Evolutionary conservation across 2,888 invertebrate species (phyloP).

Genomic region (Sympetrum striolatum): DNA sequence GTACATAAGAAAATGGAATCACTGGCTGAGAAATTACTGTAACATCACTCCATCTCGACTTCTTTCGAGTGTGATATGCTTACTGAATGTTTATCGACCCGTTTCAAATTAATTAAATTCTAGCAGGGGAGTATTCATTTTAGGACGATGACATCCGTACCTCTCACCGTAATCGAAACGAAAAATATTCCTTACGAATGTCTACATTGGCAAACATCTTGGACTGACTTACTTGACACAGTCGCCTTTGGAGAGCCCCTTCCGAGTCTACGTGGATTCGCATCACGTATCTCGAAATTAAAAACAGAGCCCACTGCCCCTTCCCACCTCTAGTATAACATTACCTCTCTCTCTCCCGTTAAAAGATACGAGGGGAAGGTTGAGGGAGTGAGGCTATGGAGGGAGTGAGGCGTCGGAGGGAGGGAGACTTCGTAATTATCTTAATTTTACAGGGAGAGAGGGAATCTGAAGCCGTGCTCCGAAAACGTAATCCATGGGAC

Average conservation of each 20-base stretch:
- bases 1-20: too few relatives aligned
- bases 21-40: too few relatives aligned
- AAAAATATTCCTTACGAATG: too few relatives aligned
- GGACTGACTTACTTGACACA: not conserved
- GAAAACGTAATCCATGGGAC: conserved; percentile 12
- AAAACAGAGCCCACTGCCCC: not conserved
- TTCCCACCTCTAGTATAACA: not conserved
- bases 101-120: too few relatives aligned
- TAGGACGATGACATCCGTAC: too few relatives aligned
- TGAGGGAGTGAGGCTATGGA: not conserved
- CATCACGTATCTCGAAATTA: not conserved
- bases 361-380: not conserved
- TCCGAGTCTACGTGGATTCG: not conserved
- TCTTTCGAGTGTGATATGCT: too few relatives aligned
- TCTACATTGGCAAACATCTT: not conserved
- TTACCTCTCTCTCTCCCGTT: not conserved
- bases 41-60: too few relatives aligned
- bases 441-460: conserved; percentile 37
- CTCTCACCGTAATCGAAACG: too few relatives aligned
- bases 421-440: not conserved
- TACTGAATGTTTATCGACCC: too few relatives aligned
- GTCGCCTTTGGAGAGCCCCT: not conserved
- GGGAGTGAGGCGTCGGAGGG: not conserved
- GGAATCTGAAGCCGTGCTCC: conserved; percentile 23
- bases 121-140: too few relatives aligned